A percentile compares a stretch with the other conserved stretches of the same genome.
These are phyloP conservation scores for Denticeps clupeoides DNA, from an alignment of 2,797 vertebrate species.

Conservation along the genomic window DNA sequence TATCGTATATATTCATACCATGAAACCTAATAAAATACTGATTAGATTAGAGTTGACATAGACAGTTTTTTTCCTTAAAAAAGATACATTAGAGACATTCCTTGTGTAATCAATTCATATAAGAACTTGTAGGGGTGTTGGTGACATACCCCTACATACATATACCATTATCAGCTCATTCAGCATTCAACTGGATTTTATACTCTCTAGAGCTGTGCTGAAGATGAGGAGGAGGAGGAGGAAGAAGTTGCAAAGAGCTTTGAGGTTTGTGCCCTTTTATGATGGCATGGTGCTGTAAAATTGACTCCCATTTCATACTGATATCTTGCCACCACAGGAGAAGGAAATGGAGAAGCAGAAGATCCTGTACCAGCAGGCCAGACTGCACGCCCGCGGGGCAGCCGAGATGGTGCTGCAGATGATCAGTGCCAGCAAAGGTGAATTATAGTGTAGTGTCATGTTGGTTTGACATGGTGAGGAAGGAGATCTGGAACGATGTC, in stretches of 20 bases:
- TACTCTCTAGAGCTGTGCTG: constrained; percentile 59
- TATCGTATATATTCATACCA: not conserved
- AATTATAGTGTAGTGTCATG: not conserved
- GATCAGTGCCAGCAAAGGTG: constrained; percentile 96
- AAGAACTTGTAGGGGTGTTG: too few species aligned
- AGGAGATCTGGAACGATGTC: too few species aligned
- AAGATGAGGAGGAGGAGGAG: constrained; percentile 77
- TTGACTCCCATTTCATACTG: too few species aligned
- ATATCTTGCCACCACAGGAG: constrained; percentile 71
- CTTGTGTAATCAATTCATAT: too few species aligned
- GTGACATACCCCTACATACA: too few species aligned
- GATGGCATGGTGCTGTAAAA: too few species aligned
- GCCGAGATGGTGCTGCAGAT: constrained; percentile 98
- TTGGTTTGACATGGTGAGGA: too few species aligned
- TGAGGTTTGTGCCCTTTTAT: constrained; percentile 76
- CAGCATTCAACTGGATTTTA: not conserved
- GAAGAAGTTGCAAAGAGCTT: constrained; percentile 95
- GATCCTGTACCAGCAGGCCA: constrained; percentile 91
- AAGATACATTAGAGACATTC: too few species aligned
- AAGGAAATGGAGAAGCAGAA: constrained; percentile 99
- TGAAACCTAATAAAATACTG: not conserved
- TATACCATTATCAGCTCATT: too few species aligned
- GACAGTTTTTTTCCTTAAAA: not conserved
- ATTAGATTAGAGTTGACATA: not conserved
- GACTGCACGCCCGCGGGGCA: constrained; percentile 89